Base-by-base conservation (phyloP, 2,888 invertebrate species). In the Cataglyphis rosenhaueri region DNA sequence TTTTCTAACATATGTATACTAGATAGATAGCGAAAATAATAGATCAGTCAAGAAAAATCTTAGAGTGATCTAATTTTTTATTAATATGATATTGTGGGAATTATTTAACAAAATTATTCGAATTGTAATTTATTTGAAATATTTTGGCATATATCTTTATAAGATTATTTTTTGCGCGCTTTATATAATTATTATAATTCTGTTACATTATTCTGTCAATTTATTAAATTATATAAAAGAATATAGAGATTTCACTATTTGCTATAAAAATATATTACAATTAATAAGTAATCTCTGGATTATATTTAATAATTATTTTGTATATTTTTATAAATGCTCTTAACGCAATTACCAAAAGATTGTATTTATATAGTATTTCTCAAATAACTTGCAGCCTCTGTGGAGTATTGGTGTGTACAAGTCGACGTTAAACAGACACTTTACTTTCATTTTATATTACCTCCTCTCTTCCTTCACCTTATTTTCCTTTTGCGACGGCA, bases 361-460 rank as follows among this genome's bases (percentile, higher is more conserved):
- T 52, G 25, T 18, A 35, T 62, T 74, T 65, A 52, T 76, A 38
- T 52, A 25, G 38, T 65, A 52, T 8, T 64, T 6, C 38, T 64
- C 21, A 6, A 15, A 62, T 74, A 74, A 25, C 25, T 75, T 41
- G 25, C n/a, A 29, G 41, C 15, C 21, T 10, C 41, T 29, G 41
- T 41, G 0, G 3, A 9, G 29, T 41, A 25, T 52, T n/a, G 62
- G 41, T 59, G 48, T 32, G 59, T 44, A 44, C 48, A 71, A 61
- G 78, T 70, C 44, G 57, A 70, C 32, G 32, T 61, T 71, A 79
- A 71, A 79, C 78, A 78, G 32, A 59, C 70, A 78, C 70, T 78
- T 78, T 70, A 61, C 71, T 79, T 59, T 48, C 12, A 79, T 79
- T 79, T 70, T 71, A 71, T 29, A 71, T 78, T 78, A 78, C 70